These are phyloP conservation scores for Tridacna crocea DNA, from an alignment of 2,888 invertebrate genomes.

Conservation along the genomic window DNA sequence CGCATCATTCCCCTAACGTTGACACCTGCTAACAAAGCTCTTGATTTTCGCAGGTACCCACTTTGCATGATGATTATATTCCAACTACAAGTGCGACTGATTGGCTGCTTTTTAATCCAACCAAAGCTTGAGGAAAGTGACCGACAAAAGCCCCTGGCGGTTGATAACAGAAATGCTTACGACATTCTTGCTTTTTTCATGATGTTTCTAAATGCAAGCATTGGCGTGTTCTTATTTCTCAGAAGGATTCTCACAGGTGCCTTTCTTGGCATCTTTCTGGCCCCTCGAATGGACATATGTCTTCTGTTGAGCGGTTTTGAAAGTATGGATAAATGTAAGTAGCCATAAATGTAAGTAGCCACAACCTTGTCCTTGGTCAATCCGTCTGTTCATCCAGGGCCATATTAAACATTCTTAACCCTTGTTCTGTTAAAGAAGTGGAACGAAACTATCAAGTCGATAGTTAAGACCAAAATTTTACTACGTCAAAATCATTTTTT, in stretches of 20 bases:
- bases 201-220: constrained; percentile 59
- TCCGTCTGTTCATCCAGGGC: no score
- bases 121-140: constrained; percentile 45
- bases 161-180: constrained; percentile 61
- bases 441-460: no score
- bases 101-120: constrained; percentile 56
- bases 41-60: constrained; percentile 45
- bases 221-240: constrained; percentile 51
- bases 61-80: constrained; percentile 50
- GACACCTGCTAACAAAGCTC: no score
- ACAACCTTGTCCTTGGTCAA: no score
- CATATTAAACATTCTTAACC: no score
- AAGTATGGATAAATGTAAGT: constrained; percentile 47
- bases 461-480: no score
- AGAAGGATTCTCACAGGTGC: constrained; percentile 46
- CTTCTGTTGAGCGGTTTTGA: constrained; percentile 54
- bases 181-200: constrained; percentile 59
- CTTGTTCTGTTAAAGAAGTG: no score
- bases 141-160: constrained; percentile 51
- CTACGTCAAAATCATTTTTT: no score
- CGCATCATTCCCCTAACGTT: no score
- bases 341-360: background rate
- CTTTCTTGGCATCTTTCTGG: constrained; percentile 52
- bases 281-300: constrained; percentile 56
- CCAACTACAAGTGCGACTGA: constrained; percentile 55